Conservation (phyloP, 2,797 vertebrate genomes). For the Acestrorhynchus altus region DNA sequence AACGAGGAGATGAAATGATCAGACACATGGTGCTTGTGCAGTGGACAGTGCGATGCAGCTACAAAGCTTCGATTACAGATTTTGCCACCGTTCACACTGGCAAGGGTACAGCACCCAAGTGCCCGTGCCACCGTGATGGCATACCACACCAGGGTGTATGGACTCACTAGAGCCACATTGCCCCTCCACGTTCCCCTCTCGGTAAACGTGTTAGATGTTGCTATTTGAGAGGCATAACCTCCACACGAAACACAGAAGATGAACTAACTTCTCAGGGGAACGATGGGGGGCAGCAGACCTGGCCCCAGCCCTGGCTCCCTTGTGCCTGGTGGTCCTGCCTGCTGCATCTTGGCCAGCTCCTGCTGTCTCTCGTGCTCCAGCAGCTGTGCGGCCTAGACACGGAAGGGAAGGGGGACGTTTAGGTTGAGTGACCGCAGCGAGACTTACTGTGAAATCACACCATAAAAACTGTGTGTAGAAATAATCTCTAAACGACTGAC, state of each 20-base stretch:
- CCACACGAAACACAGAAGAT: not conserved
- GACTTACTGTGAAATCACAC: not conserved
- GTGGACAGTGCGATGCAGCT: no score
- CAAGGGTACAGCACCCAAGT: no score
- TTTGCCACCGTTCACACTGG: no score
- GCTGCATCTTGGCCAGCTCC: constrained; percentile 82
- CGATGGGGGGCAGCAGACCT: constrained; percentile 62
- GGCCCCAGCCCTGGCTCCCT: constrained; percentile 59
- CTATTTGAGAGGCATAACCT: not conserved
- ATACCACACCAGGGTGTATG: no score
- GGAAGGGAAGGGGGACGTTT: not conserved
- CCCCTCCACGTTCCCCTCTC: no score
- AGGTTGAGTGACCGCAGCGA: not conserved
- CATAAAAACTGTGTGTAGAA: not conserved
- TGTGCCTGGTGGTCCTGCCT: constrained; percentile 61
- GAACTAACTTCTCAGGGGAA: constrained; percentile 70
- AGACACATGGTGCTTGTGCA: not conserved
- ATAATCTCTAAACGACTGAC: constrained; percentile 61
- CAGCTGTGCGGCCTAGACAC: constrained; percentile 81
- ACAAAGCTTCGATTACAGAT: no score
- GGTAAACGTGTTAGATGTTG: not conserved
- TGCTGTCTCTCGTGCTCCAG: constrained; percentile 89
- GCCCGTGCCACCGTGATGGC: no score
- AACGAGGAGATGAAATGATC: not conserved
- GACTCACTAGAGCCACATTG: no score